These are phyloP conservation scores for Athrips mouffetella DNA, from an alignment of 2,888 invertebrate genomes.

Conservation along the genomic window DNA sequence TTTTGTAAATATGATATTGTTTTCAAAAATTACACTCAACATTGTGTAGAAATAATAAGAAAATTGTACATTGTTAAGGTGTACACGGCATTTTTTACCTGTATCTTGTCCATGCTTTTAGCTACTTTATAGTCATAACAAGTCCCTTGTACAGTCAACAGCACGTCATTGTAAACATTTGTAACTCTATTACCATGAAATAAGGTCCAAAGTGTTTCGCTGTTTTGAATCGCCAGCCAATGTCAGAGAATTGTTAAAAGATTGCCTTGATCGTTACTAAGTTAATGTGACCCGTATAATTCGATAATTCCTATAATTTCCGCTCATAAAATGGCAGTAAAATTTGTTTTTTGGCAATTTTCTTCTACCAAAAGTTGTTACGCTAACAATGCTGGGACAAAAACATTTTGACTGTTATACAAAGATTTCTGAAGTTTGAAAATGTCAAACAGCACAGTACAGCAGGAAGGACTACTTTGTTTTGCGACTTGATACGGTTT, in stretches of 20 bases:
- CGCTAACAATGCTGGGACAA: conserved; percentile 24
- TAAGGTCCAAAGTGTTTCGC: too few relatives aligned
- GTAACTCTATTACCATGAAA: too few relatives aligned
- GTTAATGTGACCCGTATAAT: conserved; percentile 42
- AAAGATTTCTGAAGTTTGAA: too few relatives aligned
- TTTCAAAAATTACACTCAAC: background rate
- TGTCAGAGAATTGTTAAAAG: too few relatives aligned
- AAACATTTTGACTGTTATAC: too few relatives aligned
- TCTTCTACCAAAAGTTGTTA: conserved; percentile 10
- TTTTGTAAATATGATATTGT: too few relatives aligned
- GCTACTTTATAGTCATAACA: conserved; percentile 13
- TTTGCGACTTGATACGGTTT: too few relatives aligned
- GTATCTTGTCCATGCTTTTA: background rate
- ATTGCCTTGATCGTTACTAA: conserved; percentile 33
- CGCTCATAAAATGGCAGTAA: conserved; percentile 33
- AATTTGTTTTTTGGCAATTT: conserved; percentile 19
- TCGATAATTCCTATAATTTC: conserved; percentile 55
- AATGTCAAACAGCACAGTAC: too few relatives aligned
- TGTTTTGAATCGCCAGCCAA: too few relatives aligned
- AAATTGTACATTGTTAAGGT: conserved; percentile 7
- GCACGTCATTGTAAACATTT: too few relatives aligned
- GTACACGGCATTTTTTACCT: conserved; percentile 2
- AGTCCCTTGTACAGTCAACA: background rate
- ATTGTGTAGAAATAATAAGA: conserved; percentile 7
- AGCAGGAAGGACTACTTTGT: too few relatives aligned